Percentiles rank a stretch among this genome's conserved stretches.
Conservation (phyloP, 1,140 invertebrate species). For the Drosophila takahashii region DNA sequence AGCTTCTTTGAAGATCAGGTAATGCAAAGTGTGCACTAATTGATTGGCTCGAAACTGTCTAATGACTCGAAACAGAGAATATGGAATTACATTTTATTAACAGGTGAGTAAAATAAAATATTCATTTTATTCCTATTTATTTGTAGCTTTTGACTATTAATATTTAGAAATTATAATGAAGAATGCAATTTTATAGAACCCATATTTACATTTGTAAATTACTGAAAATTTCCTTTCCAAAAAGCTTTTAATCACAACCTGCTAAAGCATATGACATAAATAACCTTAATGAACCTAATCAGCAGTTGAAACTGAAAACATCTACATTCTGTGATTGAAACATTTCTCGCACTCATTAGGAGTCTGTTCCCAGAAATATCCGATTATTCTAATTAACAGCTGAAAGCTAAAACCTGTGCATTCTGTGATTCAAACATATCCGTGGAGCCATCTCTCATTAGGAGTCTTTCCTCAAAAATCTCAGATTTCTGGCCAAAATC, state of each 20-base stretch:
- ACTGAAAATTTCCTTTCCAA: no score
- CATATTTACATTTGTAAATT: no score
- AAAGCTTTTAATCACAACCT: neutral
- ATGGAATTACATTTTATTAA: no score
- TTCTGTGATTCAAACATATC: neutral
- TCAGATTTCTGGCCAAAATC: conserved; percentile 16
- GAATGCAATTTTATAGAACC: no score
- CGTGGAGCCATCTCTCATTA: conserved; percentile 3
- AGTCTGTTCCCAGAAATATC: neutral
- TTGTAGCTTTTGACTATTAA: no score
- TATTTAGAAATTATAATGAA: no score
- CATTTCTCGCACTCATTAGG: conserved; percentile 6
- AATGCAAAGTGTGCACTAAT: neutral
- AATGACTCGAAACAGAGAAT: no score
- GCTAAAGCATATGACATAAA: neutral
- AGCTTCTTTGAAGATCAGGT: neutral
- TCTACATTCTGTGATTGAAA: neutral
- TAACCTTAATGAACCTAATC: neutral
- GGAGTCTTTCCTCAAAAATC: neutral
- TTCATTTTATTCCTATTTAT: no score
- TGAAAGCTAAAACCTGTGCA: neutral
- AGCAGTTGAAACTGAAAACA: neutral
- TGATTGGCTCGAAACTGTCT: no score
- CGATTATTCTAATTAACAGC: neutral
- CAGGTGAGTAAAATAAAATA: no score